phyloP scores from a whole-genome alignment of 2,113 vertebrate species.

The Monopterus albus region DNA sequence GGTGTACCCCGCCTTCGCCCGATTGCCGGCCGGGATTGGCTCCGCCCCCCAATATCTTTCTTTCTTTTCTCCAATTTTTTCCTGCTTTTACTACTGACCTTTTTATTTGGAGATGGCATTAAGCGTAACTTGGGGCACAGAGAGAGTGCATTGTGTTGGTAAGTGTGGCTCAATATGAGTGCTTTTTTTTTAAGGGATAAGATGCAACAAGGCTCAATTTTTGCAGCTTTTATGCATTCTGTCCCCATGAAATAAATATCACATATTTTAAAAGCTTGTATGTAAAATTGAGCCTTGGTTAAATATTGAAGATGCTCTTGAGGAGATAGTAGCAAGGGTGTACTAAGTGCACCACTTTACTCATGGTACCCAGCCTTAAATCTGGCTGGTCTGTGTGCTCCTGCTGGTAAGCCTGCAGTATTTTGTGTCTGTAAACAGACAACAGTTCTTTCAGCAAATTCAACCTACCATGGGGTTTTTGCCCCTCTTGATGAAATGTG shows the following conservation, averaged over 20 bases:
- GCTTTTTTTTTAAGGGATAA: conserved; percentile 49
- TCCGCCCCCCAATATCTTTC: not conserved
- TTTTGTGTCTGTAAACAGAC: conserved; percentile 65
- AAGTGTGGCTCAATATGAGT: conserved; percentile 68
- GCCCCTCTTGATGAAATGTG: conserved; percentile 44
- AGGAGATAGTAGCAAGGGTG: conserved; percentile 59
- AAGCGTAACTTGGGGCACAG: conserved; percentile 44
- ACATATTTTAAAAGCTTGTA: conserved; percentile 80
- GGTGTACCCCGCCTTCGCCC: too few relatives aligned
- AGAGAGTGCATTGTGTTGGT: conserved; percentile 65
- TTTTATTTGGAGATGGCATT: conserved; percentile 10
- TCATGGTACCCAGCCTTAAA: conserved; percentile 64
- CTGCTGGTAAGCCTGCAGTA: conserved; percentile 65
- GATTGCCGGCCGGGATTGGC: too few relatives aligned
- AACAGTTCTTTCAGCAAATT: conserved; percentile 53
- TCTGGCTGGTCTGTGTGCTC: conserved; percentile 66
- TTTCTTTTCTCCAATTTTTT: conserved; percentile 30
- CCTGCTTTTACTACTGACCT: conserved; percentile 3
- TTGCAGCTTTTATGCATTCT: conserved; percentile 75
- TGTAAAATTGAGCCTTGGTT: conserved; percentile 71
- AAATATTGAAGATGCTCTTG: conserved; percentile 78
- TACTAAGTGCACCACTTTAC: conserved; percentile 74
- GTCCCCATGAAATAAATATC: conserved; percentile 85
- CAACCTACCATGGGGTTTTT: conserved; percentile 12
- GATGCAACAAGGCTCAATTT: conserved; percentile 68